These are phyloP conservation scores for Strongylocentrotus purpuratus DNA, from an alignment of 35 echinoderm and acorn worm genomes.

Conservation along the genomic window DNA sequence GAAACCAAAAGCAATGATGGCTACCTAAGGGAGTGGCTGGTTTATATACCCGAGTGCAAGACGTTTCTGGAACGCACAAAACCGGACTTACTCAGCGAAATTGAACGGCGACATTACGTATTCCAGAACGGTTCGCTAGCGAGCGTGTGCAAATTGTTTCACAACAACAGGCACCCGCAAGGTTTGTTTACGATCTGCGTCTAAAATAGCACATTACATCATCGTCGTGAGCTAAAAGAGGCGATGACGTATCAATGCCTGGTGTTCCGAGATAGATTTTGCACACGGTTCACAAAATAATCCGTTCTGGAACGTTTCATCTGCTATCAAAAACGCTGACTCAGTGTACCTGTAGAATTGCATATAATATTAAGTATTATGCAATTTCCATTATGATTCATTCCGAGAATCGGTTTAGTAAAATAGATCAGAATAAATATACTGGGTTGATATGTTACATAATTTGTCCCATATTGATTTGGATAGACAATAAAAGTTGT, in stretches of 20 bases:
- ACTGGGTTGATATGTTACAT: too few relatives aligned
- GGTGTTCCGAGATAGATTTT: not conserved
- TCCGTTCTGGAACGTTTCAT: not conserved
- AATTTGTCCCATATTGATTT: too few relatives aligned
- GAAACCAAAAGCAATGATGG: not conserved
- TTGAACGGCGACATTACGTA: slow-evolving; percentile 44
- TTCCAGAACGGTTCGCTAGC: slow-evolving; percentile 15
- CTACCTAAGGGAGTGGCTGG: not conserved
- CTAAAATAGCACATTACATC: not conserved
- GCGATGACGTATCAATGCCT: not conserved
- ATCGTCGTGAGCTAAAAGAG: not conserved
- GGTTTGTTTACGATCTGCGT: not conserved
- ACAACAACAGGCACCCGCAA: not conserved
- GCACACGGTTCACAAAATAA: not conserved
- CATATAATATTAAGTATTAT: too few relatives aligned
- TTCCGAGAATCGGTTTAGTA: too few relatives aligned
- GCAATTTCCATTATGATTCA: too few relatives aligned
- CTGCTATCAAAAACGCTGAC: not conserved
- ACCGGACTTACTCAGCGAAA: slow-evolving; percentile 47
- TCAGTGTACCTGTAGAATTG: not conserved
- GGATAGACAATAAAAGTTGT: too few relatives aligned
- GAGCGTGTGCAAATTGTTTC: slow-evolving; percentile 3
- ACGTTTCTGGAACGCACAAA: slow-evolving; percentile 48
- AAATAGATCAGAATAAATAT: too few relatives aligned
- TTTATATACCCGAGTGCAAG: not conserved